Evolutionary conservation across 1,140 invertebrate species (phyloP).

Genomic region (Polyergus mexicanus): DNA sequence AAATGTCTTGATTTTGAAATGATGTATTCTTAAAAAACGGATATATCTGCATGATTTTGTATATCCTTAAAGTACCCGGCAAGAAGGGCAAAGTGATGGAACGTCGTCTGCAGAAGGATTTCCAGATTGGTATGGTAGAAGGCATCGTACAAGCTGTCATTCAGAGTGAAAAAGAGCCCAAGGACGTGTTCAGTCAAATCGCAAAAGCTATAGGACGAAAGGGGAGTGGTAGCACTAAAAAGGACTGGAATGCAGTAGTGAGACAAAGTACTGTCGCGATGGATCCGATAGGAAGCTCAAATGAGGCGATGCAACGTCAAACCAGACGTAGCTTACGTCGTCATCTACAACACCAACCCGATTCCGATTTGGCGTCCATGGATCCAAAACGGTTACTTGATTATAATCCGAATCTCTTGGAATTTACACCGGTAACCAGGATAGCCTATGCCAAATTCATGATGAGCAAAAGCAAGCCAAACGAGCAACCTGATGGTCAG

Average conservation of each 20-base stretch:
- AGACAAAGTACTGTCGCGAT: constrained; percentile 89
- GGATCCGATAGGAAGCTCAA: constrained; percentile 93
- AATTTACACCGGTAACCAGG: constrained; percentile 91
- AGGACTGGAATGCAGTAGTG: constrained; percentile 95
- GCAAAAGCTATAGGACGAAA: constrained; percentile 91
- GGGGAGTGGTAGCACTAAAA: constrained; percentile 88
- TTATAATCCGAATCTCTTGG: constrained; percentile 93
- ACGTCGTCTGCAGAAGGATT: constrained; percentile 94
- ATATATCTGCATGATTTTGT: neutral
- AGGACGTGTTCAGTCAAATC: constrained; percentile 93
- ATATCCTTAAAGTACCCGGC: constrained; percentile 88
- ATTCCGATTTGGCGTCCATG: constrained; percentile 87
- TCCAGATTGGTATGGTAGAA: constrained; percentile 95
- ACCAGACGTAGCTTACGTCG: constrained; percentile 90
- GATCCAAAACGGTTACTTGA: constrained; percentile 91
- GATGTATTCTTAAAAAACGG: neutral
- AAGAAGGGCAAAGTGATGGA: constrained; percentile 95
- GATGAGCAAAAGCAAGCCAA: constrained; percentile 87
- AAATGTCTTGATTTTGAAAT: neutral
- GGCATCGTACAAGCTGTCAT: constrained; percentile 92
- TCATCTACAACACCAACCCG: constrained; percentile 89
- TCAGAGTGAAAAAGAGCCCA: constrained; percentile 89
- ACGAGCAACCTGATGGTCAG: neutral
- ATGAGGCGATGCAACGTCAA: constrained; percentile 88
- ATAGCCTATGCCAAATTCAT: constrained; percentile 95